Evolutionary conservation across 2,888 invertebrate genomes (phyloP).

Genomic region (Tetragonula carbonaria): DNA sequence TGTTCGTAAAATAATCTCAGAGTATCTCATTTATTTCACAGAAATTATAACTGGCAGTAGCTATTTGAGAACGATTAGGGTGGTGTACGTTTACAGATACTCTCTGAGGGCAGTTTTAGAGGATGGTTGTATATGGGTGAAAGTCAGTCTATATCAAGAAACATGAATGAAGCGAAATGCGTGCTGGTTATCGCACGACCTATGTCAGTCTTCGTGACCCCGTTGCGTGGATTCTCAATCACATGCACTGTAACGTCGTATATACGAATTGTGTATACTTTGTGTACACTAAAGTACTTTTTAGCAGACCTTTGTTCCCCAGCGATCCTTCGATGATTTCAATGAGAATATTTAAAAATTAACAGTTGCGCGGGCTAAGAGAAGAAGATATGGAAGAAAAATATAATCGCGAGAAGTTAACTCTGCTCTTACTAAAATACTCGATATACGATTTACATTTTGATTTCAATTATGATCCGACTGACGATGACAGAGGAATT

Average conservation of each 20-base stretch:
- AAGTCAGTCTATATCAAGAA: slow-evolving; percentile 76
- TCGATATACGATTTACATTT: background rate
- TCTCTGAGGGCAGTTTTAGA: slow-evolving; percentile 49
- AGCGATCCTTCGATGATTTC: background rate
- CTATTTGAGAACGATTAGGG: slow-evolving; percentile 21
- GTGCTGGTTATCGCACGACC: slow-evolving; percentile 81
- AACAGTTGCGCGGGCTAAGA: background rate
- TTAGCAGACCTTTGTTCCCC: slow-evolving; percentile 3
- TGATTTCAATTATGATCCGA: background rate
- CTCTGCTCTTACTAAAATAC: background rate
- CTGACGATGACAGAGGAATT: background rate
- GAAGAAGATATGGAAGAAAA: background rate
- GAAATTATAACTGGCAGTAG: background rate
- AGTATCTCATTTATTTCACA: slow-evolving; percentile 6
- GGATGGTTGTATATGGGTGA: slow-evolving; percentile 53
- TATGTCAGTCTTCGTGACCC: slow-evolving; percentile 81
- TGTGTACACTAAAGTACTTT: slow-evolving; percentile 23
- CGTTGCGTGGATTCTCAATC: slow-evolving; percentile 79
- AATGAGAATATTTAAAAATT: background rate
- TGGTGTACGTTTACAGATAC: slow-evolving; percentile 29
- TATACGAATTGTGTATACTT: slow-evolving; percentile 32
- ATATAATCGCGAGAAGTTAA: background rate
- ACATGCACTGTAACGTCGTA: slow-evolving; percentile 44
- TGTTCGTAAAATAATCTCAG: background rate
- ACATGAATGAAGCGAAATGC: slow-evolving; percentile 83